Conservation (phyloP, 2,797 vertebrate genomes). For the Mycteria americana region DNA sequence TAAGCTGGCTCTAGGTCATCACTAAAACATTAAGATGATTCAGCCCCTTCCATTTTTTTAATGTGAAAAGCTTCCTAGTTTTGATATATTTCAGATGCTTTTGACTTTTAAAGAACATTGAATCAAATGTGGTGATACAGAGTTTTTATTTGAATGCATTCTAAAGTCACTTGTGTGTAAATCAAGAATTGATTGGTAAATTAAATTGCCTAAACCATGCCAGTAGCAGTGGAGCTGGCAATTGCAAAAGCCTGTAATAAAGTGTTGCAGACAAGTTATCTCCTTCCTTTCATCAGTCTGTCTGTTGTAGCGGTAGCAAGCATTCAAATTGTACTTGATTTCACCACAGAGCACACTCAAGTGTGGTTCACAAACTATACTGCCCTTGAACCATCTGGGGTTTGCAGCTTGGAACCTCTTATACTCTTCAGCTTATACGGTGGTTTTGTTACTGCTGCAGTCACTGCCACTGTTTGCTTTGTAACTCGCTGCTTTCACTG, state of each 20-base stretch:
- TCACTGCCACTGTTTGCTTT: background rate
- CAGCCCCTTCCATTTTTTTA: background rate
- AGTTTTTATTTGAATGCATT: constrained; percentile 13
- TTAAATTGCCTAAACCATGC: constrained; percentile 30
- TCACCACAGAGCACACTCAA: background rate
- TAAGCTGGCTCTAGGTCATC: background rate
- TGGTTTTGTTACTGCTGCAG: background rate
- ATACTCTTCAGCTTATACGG: background rate
- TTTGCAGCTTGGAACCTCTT: background rate
- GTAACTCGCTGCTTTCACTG: background rate
- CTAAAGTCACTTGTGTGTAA: constrained; percentile 27
- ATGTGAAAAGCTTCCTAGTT: background rate
- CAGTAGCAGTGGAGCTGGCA: background rate
- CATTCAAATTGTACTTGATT: constrained; percentile 38
- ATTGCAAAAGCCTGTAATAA: constrained; percentile 23
- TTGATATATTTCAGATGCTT: background rate
- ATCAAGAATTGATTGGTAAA: constrained; percentile 44
- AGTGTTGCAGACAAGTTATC: background rate
- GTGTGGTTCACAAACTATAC: background rate
- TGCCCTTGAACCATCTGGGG: constrained; percentile 1
- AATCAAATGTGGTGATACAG: background rate
- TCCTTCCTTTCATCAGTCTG: background rate
- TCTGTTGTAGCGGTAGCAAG: background rate
- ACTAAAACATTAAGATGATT: background rate
- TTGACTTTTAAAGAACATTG: constrained; percentile 13